These are phyloP conservation scores for Trissolcus japonicus DNA, from an alignment of 2,888 invertebrate species.

Conservation along the genomic window DNA sequence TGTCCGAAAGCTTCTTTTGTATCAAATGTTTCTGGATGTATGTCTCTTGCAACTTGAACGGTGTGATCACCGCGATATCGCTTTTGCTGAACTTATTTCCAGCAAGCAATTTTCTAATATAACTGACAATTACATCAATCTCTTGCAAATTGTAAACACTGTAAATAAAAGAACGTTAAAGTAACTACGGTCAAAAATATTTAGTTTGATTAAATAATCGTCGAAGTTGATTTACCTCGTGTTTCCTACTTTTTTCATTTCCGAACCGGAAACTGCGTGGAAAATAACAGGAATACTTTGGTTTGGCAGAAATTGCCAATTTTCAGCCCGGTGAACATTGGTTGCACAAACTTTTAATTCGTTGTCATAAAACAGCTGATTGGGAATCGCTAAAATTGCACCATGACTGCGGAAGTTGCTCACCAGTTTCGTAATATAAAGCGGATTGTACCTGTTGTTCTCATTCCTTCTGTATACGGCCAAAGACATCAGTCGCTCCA, in stretches of 20 bases:
- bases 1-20: slow-evolving; percentile 70
- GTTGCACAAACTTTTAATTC: slow-evolving; percentile 71
- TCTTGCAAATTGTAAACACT: slow-evolving; percentile 81
- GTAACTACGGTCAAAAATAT: too few relatives aligned
- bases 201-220: too few relatives aligned
- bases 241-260: slow-evolving; percentile 77
- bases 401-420: slow-evolving; percentile 86
- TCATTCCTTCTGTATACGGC: slow-evolving; percentile 74
- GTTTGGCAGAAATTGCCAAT: slow-evolving; percentile 76
- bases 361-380: slow-evolving; percentile 83
- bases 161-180: too few relatives aligned
- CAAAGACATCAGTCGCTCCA: slow-evolving; percentile 82
- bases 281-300: slow-evolving; percentile 79
- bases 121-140: slow-evolving; percentile 79
- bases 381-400: slow-evolving; percentile 82
- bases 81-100: slow-evolving; percentile 45
- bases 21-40: slow-evolving; percentile 77
- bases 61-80: slow-evolving; percentile 81
- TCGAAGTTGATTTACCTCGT: not conserved
- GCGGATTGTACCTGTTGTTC: slow-evolving; percentile 64
- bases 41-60: slow-evolving; percentile 76
- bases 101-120: slow-evolving; percentile 64
- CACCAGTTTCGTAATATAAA: slow-evolving; percentile 84
- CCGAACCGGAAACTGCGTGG: slow-evolving; percentile 79
- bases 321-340: slow-evolving; percentile 59